Evolutionary conservation across 2,797 vertebrate species (phyloP).

Genomic region (Neomorphus geoffroyi): DNA sequence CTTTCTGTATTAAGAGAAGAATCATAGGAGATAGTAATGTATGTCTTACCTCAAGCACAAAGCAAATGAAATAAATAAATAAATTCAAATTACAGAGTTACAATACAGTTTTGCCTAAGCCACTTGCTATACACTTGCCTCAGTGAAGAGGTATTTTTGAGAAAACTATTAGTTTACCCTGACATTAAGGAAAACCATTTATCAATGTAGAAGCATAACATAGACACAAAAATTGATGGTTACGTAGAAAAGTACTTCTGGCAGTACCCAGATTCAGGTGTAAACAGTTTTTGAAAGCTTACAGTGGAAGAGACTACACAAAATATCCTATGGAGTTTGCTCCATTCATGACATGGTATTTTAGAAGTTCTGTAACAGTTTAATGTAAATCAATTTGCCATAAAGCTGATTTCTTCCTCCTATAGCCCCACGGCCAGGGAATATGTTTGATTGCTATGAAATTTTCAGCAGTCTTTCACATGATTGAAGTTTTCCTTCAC

Average conservation of each 20-base stretch:
- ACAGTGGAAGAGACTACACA: neutral
- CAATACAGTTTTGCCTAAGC: neutral
- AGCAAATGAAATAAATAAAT: neutral
- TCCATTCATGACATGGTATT: neutral
- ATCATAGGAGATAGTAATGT: neutral
- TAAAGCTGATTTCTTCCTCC: neutral
- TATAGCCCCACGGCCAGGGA: neutral
- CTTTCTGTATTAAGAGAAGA: neutral
- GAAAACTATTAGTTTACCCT: neutral
- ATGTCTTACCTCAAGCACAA: neutral
- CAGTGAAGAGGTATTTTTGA: neutral
- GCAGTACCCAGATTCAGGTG: neutral
- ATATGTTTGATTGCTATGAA: neutral
- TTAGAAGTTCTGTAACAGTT: neutral
- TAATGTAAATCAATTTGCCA: neutral
- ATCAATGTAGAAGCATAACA: neutral
- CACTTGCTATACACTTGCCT: neutral
- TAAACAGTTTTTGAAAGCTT: neutral
- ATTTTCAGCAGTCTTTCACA: neutral
- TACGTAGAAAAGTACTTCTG: neutral
- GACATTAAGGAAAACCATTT: neutral
- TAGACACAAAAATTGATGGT: neutral
- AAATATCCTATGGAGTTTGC: neutral
- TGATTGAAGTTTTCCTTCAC: neutral
- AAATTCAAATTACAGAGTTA: neutral